phyloP scores from a whole-genome alignment of 2,113 vertebrate genomes.

The Pontoporia blainvillei region DNA sequence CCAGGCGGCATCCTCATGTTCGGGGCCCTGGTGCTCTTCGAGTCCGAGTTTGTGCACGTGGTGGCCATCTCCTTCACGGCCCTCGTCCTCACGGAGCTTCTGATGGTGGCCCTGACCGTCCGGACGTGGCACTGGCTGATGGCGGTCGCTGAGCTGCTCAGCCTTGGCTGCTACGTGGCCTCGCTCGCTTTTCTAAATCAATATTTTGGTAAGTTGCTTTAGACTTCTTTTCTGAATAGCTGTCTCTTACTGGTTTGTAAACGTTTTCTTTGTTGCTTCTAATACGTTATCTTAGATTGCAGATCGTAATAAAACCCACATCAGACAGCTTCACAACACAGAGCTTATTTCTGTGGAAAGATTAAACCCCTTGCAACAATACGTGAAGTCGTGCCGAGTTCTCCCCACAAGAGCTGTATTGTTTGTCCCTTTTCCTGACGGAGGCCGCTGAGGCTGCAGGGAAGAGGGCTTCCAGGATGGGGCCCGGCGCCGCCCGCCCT shows the following conservation, averaged over 20 bases:
- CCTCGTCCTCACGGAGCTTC: constrained; percentile 94
- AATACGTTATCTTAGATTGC: background rate
- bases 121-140: constrained; percentile 99
- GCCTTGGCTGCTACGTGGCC: constrained; percentile 94
- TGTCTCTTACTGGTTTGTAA: background rate
- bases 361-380: background rate
- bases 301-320: background rate
- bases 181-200: constrained; percentile 97
- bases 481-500: background rate
- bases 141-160: constrained; percentile 95
- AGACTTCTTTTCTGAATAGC: background rate
- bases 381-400: background rate
- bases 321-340: background rate
- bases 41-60: constrained; percentile 97
- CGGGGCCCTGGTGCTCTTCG: constrained; percentile 94
- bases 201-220: constrained; percentile 91
- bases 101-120: constrained; percentile 97
- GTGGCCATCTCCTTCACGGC: constrained; percentile 99
- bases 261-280: background rate
- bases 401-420: background rate
- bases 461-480: background rate
- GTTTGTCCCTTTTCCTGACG: background rate
- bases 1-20: constrained; percentile 98
- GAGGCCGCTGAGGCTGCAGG: background rate
- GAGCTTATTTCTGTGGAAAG: background rate